Percentiles rank a stretch among this genome's conserved stretches.
phyloP scores from a whole-genome alignment of 2,888 invertebrate species.

The Hanleya hanleyi region DNA sequence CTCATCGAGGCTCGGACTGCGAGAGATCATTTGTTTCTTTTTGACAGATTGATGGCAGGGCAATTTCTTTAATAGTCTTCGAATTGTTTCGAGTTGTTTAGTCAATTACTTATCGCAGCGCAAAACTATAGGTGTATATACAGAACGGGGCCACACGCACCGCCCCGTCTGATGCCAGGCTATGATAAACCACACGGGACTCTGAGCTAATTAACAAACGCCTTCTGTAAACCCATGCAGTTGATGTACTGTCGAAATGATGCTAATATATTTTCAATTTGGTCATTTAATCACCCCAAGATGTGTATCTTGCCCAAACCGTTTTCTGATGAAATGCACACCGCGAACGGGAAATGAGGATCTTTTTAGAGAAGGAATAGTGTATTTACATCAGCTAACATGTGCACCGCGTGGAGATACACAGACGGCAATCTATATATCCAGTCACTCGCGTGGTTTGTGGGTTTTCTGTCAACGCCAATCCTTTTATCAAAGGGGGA shows the following conservation, averaged over 20 bases:
- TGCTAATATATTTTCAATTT: neutral
- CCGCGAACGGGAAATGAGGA: too few relatives aligned
- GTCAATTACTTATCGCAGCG: constrained; percentile 4
- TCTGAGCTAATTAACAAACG: neutral
- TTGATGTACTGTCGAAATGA: neutral
- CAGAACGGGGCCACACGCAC: neutral
- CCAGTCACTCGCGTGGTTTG: too few relatives aligned
- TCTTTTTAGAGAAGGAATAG: too few relatives aligned
- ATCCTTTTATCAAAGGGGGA: too few relatives aligned
- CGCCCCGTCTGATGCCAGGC: neutral
- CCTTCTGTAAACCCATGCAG: neutral
- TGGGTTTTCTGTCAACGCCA: too few relatives aligned
- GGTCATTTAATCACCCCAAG: neutral
- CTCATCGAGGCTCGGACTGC: neutral
- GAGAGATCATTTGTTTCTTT: neutral
- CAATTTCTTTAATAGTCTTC: constrained; percentile 4
- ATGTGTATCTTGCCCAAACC: neutral
- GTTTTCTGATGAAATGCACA: neutral
- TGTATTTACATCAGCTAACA: too few relatives aligned
- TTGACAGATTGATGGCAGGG: constrained; percentile 5
- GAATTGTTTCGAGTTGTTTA: constrained; percentile 1
- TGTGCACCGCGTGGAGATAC: too few relatives aligned
- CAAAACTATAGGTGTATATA: neutral
- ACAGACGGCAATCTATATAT: too few relatives aligned
- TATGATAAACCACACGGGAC: neutral